Percentiles rank a stretch among this genome's conserved stretches.
phyloP scores from a whole-genome alignment of 1,140 invertebrate genomes.

The Oscheius sp. region DNA sequence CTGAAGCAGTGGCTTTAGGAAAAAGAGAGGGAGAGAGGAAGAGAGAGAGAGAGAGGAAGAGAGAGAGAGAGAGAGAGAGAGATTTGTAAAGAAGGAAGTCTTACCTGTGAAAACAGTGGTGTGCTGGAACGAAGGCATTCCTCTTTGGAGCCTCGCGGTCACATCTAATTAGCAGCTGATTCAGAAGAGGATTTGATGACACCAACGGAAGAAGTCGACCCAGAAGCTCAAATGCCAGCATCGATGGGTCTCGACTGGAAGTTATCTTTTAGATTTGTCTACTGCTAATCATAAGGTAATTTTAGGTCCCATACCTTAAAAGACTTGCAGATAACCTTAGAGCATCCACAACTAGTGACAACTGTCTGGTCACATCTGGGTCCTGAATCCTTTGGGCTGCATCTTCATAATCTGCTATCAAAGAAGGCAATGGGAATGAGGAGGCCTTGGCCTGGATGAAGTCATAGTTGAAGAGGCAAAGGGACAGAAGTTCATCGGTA shows the following conservation, averaged over 20 bases:
- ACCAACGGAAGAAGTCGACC: constrained; percentile 89
- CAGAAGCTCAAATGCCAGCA: constrained; percentile 89
- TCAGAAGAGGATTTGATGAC: constrained; percentile 76
- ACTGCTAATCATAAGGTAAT: neutral
- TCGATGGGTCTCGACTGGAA: constrained; percentile 82
- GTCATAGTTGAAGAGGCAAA: constrained; percentile 93
- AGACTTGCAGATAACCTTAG: constrained; percentile 72
- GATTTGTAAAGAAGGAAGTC: too few species aligned
- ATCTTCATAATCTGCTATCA: constrained; percentile 93
- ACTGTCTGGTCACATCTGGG: constrained; percentile 76
- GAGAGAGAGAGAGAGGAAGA: too few species aligned
- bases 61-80: too few species aligned
- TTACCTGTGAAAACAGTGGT: constrained; percentile 93
- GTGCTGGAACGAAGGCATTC: constrained; percentile 83
- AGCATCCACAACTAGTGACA: constrained; percentile 86
- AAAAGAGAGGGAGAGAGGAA: constrained; percentile 79
- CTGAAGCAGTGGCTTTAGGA: too few species aligned
- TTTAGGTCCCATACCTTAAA: too few species aligned
- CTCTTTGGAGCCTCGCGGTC: constrained; percentile 74
- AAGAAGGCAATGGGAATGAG: constrained; percentile 82
- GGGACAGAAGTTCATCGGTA: constrained; percentile 85
- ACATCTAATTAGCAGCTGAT: constrained; percentile 82
- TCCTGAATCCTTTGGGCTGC: constrained; percentile 79
- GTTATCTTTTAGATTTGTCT: constrained; percentile 16
- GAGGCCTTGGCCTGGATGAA: constrained; percentile 82